Evolutionary conservation across 2,113 vertebrate species (phyloP).

Genomic region (Halcyon senegalensis): DNA sequence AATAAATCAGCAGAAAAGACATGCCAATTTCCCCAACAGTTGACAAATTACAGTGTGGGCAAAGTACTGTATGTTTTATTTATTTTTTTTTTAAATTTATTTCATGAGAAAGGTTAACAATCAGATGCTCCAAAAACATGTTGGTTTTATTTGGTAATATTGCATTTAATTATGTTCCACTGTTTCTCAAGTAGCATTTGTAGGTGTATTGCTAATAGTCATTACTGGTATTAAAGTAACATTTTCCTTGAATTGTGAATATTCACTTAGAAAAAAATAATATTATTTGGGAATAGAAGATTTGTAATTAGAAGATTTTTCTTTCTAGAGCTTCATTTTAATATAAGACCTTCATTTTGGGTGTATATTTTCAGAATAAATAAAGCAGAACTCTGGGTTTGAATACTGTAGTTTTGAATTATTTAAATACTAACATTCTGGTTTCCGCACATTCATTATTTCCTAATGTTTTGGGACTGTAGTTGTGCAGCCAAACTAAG

Average conservation of each 20-base stretch:
- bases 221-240: background rate
- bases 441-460: background rate
- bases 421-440: background rate
- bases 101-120: slow-evolving; percentile 35
- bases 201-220: background rate
- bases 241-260: background rate
- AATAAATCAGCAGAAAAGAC: slow-evolving; percentile 85
- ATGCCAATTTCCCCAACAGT: slow-evolving; percentile 81
- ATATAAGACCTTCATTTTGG: background rate
- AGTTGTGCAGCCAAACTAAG: background rate
- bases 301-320: background rate
- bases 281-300: background rate
- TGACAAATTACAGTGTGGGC: slow-evolving; percentile 79
- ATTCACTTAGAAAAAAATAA: background rate
- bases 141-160: slow-evolving; percentile 27
- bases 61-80: slow-evolving; percentile 63
- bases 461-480: background rate
- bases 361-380: background rate
- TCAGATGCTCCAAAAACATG: background rate
- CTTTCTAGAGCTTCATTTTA: background rate
- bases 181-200: background rate
- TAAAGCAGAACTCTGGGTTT: background rate
- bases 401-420: background rate
- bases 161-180: slow-evolving; percentile 6
- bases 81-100: slow-evolving; percentile 31